phyloP scores from a whole-genome alignment of 2,888 invertebrate genomes.

The Morinoia aosen region DNA sequence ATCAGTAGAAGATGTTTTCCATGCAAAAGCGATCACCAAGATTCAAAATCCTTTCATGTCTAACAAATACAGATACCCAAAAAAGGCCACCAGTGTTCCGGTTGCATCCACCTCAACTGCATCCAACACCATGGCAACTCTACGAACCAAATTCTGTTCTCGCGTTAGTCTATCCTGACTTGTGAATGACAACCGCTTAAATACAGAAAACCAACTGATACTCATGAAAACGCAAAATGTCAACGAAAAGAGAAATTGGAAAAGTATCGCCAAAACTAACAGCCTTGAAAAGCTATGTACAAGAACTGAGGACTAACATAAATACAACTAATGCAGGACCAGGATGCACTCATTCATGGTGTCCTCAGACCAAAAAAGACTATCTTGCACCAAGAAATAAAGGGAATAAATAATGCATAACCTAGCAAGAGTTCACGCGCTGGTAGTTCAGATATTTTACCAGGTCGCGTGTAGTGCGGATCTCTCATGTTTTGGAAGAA shows the following conservation, averaged over 20 bases:
- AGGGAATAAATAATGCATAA: not conserved
- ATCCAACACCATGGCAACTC: not conserved
- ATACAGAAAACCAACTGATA: not conserved
- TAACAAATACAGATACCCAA: not conserved
- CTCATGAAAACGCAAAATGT: not conserved
- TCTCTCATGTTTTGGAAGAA: not conserved
- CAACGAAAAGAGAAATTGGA: not conserved
- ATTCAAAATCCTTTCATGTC: not conserved
- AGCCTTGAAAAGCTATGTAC: not conserved
- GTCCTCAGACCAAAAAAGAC: not conserved
- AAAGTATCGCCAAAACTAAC: not conserved
- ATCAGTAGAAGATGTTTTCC: not conserved
- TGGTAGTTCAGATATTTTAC: not conserved
- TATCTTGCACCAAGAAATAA: not conserved
- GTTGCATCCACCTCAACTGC: no score
- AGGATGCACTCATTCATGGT: not conserved
- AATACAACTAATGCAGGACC: not conserved
- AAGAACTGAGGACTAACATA: not conserved
- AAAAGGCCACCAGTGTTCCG: not conserved
- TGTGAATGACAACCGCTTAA: not conserved
- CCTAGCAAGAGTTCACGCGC: not conserved
- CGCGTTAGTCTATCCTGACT: not conserved
- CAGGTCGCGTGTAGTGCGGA: not conserved
- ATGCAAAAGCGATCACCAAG: not conserved
- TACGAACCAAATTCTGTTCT: not conserved